Conservation (phyloP, 1,140 invertebrate genomes). For the Ditylenchus dipsaci region DNA sequence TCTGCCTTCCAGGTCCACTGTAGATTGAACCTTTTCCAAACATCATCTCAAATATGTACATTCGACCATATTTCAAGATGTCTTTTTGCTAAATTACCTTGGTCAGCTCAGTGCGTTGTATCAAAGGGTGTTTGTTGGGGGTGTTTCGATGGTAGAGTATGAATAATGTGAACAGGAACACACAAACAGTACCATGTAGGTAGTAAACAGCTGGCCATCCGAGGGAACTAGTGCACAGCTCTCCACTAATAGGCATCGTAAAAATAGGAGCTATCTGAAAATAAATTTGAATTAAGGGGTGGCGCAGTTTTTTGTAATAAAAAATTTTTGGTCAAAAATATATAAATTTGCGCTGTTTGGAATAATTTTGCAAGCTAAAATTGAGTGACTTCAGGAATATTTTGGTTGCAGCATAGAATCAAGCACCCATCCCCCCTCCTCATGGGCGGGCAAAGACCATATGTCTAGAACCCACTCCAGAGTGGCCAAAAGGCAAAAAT, state of each 20-base stretch:
- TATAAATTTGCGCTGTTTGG: no score
- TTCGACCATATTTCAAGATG: not conserved
- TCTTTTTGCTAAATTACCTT: slow-evolving; percentile 18
- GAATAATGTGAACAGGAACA: slow-evolving; percentile 48
- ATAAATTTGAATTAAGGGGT: not conserved
- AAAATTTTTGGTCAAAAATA: no score
- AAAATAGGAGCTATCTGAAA: slow-evolving; percentile 50
- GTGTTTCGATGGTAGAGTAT: slow-evolving; percentile 50
- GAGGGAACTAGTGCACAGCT: slow-evolving; percentile 35
- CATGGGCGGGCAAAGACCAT: no score
- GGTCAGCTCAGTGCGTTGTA: slow-evolving; percentile 31
- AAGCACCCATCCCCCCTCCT: no score
- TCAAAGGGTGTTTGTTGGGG: slow-evolving; percentile 40
- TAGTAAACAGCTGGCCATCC: slow-evolving; percentile 49
- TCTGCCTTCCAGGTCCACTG: slow-evolving; percentile 38
- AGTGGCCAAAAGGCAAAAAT: no score
- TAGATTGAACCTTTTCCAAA: slow-evolving; percentile 47
- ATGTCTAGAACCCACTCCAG: no score
- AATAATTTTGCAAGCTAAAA: no score
- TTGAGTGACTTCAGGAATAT: no score
- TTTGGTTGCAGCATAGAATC: no score
- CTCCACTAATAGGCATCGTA: slow-evolving; percentile 48
- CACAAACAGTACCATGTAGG: slow-evolving; percentile 42
- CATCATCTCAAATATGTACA: slow-evolving; percentile 21
- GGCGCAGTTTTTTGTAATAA: no score